Conservation (phyloP, 2,888 invertebrate species). For the Tubiluchus corallicola region DNA sequence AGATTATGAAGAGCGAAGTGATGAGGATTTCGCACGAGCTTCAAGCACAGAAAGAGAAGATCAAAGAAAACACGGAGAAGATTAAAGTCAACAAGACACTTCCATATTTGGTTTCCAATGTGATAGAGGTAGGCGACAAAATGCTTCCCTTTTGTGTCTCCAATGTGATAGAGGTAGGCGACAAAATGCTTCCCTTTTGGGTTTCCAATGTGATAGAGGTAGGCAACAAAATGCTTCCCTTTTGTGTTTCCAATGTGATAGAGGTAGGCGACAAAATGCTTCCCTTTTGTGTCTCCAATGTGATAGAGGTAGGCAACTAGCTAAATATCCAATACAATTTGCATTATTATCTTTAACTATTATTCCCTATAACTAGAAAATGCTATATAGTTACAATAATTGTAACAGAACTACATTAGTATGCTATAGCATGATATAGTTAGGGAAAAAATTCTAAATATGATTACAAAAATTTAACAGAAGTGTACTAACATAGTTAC, state of each 20-base stretch:
- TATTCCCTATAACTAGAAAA: too few species aligned
- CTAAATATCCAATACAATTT: too few species aligned
- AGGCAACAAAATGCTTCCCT: conserved; percentile 70
- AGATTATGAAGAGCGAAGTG: conserved; percentile 96
- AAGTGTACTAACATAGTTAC: too few species aligned
- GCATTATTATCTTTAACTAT: not conserved
- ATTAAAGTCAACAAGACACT: conserved; percentile 98
- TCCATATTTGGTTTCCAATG: conserved; percentile 95
- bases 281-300: too few species aligned
- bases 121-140: conserved; percentile 66
- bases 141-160: conserved; percentile 95
- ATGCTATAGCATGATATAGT: too few species aligned
- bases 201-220: conserved; percentile 96
- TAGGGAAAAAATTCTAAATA: too few species aligned
- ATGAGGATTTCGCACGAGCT: conserved; percentile 93
- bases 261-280: conserved; percentile 37
- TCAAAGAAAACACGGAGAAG: conserved; percentile 95
- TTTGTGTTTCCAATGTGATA: conserved; percentile 95
- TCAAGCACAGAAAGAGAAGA: conserved; percentile 90
- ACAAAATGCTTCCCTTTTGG: conserved; percentile 86
- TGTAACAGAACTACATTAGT: too few species aligned
- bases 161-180: conserved; percentile 72
- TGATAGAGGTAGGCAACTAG: too few species aligned
- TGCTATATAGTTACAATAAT: conserved; percentile 2
- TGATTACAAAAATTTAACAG: too few species aligned